Evolutionary conservation across 2,113 vertebrate species (phyloP), one percentile per base, ranked within the genome.

Genomic region (Lagopus leucura): DNA sequence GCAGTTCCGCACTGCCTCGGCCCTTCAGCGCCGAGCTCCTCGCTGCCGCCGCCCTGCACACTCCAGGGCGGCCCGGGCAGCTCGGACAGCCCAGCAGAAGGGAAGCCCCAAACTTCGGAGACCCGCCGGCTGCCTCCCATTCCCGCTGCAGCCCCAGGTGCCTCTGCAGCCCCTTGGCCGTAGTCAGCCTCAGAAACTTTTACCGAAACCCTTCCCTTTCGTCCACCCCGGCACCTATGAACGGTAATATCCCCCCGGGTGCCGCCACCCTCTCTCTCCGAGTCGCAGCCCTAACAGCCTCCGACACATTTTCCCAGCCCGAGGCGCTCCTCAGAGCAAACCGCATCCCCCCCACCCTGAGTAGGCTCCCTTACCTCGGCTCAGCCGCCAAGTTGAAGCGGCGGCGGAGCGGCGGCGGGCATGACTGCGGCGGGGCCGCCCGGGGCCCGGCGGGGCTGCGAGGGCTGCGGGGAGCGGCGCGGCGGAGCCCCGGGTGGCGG

Each of bases 321-420:
- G 28, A 55, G 54, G 54, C 16, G 28, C 16, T 18, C 55, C 55
- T 11, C 55, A 7, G 18, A 32, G 18, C 30, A 18, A n/a, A 20
- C 18, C 55, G 28, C 54, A 32, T 32, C 54, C 55, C 30, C 17
- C 22, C 34, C 6, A 22, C 58, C 13, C 34, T 13, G 58, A 61
- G 20, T 10, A 8, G 28, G 36, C 34, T 12, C 30, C 38, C 95
- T 96, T 92, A 96, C 96, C 95, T 94, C 93, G 88, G 87, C 64
- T 97, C 96, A 96, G 11, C 94, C 88, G 8, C 73, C 86, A 71
- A 95, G 48, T 73, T 64, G 95, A 57, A 89, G 91, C 72, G 11
- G 30, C 13, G 82, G 82, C 57, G 27, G 90, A 21, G 57, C 61
- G 43, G 87, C 58, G n/a, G 61, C 54, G 1, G 79, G 90, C 96